A percentile compares a stretch with the other conserved stretches of the same genome.
Evolutionary conservation across 2,888 invertebrate genomes (phyloP).

Genomic region (Diaphora mendica): DNA sequence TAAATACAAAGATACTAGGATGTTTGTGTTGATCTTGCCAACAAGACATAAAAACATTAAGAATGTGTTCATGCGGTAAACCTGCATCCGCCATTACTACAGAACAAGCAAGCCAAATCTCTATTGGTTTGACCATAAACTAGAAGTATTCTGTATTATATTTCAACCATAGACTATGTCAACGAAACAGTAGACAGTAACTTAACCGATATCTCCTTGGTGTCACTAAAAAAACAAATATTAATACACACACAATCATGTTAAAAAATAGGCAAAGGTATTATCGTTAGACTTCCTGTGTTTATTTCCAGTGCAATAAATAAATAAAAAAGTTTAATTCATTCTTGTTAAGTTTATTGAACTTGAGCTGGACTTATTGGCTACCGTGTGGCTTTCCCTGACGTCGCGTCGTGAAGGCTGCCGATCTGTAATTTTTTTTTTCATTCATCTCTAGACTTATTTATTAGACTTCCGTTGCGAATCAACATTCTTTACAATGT

Average conservation of each 20-base stretch:
- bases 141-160: neutral
- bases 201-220: neutral
- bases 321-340: constrained; percentile 16
- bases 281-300: too few species aligned
- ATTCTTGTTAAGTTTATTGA: constrained; percentile 33
- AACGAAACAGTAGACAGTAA: neutral
- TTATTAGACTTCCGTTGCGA: neutral
- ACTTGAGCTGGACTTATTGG: constrained; percentile 45
- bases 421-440: neutral
- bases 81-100: constrained; percentile 11
- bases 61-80: constrained; percentile 54
- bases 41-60: constrained; percentile 46
- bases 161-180: neutral
- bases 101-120: neutral
- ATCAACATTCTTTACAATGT: neutral
- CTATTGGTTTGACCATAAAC: constrained; percentile 12
- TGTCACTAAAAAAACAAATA: neutral
- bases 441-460: neutral
- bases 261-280: neutral
- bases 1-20: constrained; percentile 38
- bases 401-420: constrained; percentile 11
- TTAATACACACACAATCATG: neutral
- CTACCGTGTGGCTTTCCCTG: constrained; percentile 31
- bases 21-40: constrained; percentile 41
- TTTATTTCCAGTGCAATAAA: neutral